Evolutionary conservation across 2,113 vertebrate species (phyloP), one percentile per base, ranked within the genome.

Genomic region (Semicossyphus pulcher): DNA sequence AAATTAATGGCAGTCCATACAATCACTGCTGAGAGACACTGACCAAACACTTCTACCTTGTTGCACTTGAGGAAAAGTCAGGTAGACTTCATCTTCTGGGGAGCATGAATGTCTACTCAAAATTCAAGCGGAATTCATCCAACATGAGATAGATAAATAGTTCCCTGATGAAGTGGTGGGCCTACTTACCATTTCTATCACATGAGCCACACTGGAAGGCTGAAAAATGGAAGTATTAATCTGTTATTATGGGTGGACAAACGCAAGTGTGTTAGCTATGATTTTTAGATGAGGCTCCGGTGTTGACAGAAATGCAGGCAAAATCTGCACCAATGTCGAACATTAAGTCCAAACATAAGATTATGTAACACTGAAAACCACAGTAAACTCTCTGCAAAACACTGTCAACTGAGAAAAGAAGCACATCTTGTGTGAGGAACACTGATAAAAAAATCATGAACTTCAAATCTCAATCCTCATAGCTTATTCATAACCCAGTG

Each of bases 401-500:
- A 71, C 18, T 37, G 39, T 36, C 45, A 44, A 16, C 37, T 16
- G 48, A 49, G 21, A 52, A 14, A 69, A 56, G 44, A 25, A 34
- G 16, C 18, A 44, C 41, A 47, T 44, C 31, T 36, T 29, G 21
- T 59, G 39, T 67, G 37, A 64, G 34, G 36, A 59, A 34, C 23
- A 45, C 28, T 56, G 31, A 68, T 84, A 6, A 77, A 84, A 81
- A 71, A 82, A 41, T 49, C 51, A 84, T 61, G 72, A 72, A 52
- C 68, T 32, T 47, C 14, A 78, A 80, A 72, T 64, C 72, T 72
- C 63, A 64, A 68, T 65, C 23, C 78, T 58, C 78, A 67, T 4
- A 4, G 7, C 63, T 79, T 71, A 81, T 76, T 63, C 72, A 68
- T 76, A 80, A 77, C 31, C 76, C 67, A 86, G 37, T 12, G n/a